Base-by-base conservation (phyloP, 1,140 invertebrate species). In the Calephelis nemesis region DNA sequence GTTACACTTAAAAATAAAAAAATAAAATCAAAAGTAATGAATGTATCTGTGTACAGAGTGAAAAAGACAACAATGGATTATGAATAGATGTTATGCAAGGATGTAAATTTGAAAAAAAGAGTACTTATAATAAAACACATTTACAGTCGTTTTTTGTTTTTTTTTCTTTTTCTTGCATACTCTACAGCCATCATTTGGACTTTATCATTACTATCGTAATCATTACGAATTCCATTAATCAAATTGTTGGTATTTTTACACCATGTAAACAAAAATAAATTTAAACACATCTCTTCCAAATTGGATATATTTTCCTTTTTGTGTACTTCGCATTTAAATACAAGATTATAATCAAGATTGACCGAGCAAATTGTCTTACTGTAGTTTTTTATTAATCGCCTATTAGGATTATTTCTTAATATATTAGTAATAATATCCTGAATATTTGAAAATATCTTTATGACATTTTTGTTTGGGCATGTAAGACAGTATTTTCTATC, bases 281-380 rank as follows among this genome's bases (percentile, higher is more conserved):
- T 15, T 15, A 52, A 52, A 15, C 15, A 15, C 13, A 52, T 50
- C 7, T 13, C 49, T 13, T 50, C 49, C n/a, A 50, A 50, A 13
- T 50, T 50, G 8, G 13, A 50, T 50, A 7, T 50, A 13, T 50
- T 50, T 50, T 50, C 49, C 13, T 50, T 50, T 13, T 50, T 50
- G 13, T 50, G 49, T 13, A 50, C 6, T 50, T 13, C 5, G 5
- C 49, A 50, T 13, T 10, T 50, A 13, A 50, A 50, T 13, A 50
- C n/a, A 13, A 13, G 13, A 30, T 30, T 30, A 7, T 50, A 50
- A 7, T 50, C 13, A 50, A n/a, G n/a, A 50, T 6, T 50, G 49
- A 50, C 49, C n/a, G 49, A 50, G 49, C 49, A 50, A 50, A 50
- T 50, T 50, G 49, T 50, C 49, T 50, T 50, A 13, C n/a, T 13